Conservation (phyloP, 2,888 invertebrate genomes). For the Eueremaeus valkanovi region DNA sequence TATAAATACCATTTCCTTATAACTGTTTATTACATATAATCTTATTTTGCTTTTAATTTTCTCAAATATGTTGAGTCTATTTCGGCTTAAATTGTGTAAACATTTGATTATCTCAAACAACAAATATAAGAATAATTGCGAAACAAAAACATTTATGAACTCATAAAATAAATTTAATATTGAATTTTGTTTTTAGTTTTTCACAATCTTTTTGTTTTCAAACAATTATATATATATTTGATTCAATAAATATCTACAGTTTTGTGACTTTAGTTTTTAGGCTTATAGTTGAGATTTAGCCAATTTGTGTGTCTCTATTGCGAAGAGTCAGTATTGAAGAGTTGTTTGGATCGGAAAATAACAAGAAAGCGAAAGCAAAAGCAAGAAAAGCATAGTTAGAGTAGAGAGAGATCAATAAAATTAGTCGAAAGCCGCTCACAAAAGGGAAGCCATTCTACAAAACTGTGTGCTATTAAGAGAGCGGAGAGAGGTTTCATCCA, state of each 20-base stretch:
- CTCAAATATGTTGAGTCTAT: neutral
- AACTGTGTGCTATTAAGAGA: conserved; percentile 21
- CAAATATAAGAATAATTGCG: neutral
- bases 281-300: conserved; percentile 9
- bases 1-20: neutral
- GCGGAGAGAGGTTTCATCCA: neutral
- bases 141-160: neutral
- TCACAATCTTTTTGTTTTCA: neutral
- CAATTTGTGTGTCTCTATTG: neutral
- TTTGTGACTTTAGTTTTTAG: neutral
- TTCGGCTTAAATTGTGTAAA: neutral
- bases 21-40: neutral
- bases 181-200: neutral
- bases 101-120: neutral
- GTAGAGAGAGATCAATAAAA: conserved; percentile 16
- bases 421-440: conserved; percentile 28
- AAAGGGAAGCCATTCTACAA: conserved; percentile 21
- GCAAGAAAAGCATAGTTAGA: neutral
- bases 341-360: neutral
- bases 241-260: neutral
- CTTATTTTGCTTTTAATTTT: neutral
- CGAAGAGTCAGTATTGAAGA: neutral
- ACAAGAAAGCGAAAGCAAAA: neutral
- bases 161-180: conserved; percentile 13
- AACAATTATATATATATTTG: neutral